Base-by-base conservation (phyloP, 2,797 vertebrate species). In the Megaceryle alcyon region DNA sequence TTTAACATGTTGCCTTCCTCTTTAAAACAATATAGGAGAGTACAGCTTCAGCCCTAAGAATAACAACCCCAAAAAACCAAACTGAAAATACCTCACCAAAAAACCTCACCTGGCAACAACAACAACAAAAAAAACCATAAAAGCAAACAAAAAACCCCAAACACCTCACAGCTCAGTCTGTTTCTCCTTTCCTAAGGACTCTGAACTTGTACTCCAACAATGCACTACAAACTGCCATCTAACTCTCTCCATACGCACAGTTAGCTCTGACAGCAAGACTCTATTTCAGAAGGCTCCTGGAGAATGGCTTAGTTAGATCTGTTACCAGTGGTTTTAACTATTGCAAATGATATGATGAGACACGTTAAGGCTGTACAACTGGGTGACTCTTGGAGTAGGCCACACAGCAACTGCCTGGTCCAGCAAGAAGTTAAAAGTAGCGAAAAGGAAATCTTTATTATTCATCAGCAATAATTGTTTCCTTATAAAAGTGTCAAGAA, bases 361-460 rank as follows among this genome's bases (percentile, higher is more conserved):
- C 31, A n/a, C 0, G 0, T 60, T 56, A 46, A 80, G 57, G 80
- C 56, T 79, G 0, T 56, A 73, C 59, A 43, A 51, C 43, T 35
- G 31, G 21, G 5, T 73, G 60, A 28, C 37, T 91, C 89, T 85
- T 61, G n/a, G 84, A 77, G 57, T 41, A 64, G 53, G 29, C 22
- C 44, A 60, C 53, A 41, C 21, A 76, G 69, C 77, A 92, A 65
- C 69, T 88, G 65, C 49, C 37, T 78, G 33, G 61, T 78, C 33
- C 31, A 71, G 41, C 54, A 86, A 90, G 43, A 79, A 86, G 12
- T 72, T 71, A 37, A 81, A 93, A 25, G 70, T 46, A 91, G n/a
- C 64, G 70, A 48, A 94, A 83, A 83, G 23, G 53, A 83, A 94
- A 48, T 69, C 31, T 76, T 89, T 78, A 28, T 83, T 88, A 90